These are phyloP conservation scores for Tupaia chinensis DNA, from an alignment of 2,113 vertebrate genomes.

Conservation along the genomic window DNA sequence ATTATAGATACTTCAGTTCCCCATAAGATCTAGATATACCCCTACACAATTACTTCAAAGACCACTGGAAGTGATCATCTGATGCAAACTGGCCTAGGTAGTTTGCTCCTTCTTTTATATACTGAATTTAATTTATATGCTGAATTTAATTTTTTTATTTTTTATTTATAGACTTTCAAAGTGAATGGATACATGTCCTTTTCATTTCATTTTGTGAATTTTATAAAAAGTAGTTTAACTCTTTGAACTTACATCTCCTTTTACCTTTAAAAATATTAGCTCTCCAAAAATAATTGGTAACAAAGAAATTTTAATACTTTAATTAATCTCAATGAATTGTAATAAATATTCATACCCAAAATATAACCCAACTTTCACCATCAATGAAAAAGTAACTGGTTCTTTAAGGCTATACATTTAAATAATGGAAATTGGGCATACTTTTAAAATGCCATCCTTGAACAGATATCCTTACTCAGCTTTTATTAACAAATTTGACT, in stretches of 20 bases:
- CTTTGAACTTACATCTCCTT: not conserved
- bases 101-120: not conserved
- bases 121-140: not conserved
- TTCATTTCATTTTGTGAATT: not conserved
- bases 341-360: slow-evolving; percentile 48
- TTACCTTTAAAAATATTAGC: slow-evolving; percentile 47
- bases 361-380: not conserved
- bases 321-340: not conserved
- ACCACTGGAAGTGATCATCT: not conserved
- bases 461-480: slow-evolving; percentile 43
- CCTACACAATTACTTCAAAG: not conserved
- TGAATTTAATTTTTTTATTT: not conserved
- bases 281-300: slow-evolving; percentile 22
- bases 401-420: slow-evolving; percentile 62
- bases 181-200: not conserved
- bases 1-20: not conserved
- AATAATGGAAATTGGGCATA: slow-evolving; percentile 20
- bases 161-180: not conserved
- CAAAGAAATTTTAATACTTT: slow-evolving; percentile 5
- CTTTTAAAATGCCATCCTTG: slow-evolving; percentile 39
- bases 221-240: not conserved
- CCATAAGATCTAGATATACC: not conserved
- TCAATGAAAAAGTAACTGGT: slow-evolving; percentile 24
- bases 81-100: not conserved
- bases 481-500: slow-evolving; percentile 63